These are phyloP conservation scores for Calameuta pallipes DNA, from an alignment of 2,888 invertebrate species.

Conservation along the genomic window DNA sequence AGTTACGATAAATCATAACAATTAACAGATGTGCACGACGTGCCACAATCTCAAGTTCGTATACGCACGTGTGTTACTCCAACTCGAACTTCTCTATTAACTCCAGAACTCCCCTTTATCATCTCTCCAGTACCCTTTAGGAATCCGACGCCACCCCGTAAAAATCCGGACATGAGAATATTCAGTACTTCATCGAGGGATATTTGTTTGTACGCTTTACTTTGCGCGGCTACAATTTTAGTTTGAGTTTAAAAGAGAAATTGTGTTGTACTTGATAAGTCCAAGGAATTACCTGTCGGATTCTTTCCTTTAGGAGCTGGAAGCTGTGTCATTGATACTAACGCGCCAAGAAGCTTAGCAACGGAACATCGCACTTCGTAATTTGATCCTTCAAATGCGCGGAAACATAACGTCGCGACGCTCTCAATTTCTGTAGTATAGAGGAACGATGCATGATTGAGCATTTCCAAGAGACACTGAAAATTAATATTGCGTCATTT, in stretches of 20 bases:
- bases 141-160: slow-evolving; percentile 94
- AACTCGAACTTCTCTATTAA: slow-evolving; percentile 95
- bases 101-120: slow-evolving; percentile 93
- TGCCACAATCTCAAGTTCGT: neutral
- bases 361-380: slow-evolving; percentile 93
- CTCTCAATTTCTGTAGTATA: slow-evolving; percentile 93
- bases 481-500: slow-evolving; percentile 29
- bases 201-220: slow-evolving; percentile 75
- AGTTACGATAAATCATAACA: neutral
- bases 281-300: slow-evolving; percentile 60
- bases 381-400: slow-evolving; percentile 92
- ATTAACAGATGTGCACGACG: neutral
- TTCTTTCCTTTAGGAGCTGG: slow-evolving; percentile 69
- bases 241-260: neutral
- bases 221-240: slow-evolving; percentile 68
- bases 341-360: slow-evolving; percentile 89
- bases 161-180: slow-evolving; percentile 92
- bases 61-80: slow-evolving; percentile 93
- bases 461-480: slow-evolving; percentile 88
- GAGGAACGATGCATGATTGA: slow-evolving; percentile 86
- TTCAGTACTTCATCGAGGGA: slow-evolving; percentile 92
- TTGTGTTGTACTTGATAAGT: neutral
- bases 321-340: slow-evolving; percentile 88
- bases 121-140: slow-evolving; percentile 94
- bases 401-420: slow-evolving; percentile 89